A percentile compares a stretch with the other conserved stretches of the same genome.
Conservation (phyloP, 2,888 invertebrate genomes). For the Phymatocera aterrima region DNA sequence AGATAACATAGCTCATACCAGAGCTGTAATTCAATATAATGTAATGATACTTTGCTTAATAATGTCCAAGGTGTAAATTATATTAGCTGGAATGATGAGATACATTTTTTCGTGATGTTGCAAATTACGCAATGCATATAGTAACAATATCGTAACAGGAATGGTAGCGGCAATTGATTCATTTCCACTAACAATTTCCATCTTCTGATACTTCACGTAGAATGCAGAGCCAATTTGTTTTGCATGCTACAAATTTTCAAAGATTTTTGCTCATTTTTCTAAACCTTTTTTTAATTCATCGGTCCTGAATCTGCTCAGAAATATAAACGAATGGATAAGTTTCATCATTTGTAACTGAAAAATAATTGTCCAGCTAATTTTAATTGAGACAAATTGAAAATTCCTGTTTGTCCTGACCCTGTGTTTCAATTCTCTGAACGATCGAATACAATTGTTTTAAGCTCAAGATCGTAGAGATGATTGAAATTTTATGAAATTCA, state of each 20-base stretch:
- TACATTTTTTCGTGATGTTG: not conserved
- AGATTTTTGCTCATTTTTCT: no score
- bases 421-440: not conserved
- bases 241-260: no score
- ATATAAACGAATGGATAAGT: no score
- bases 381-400: not conserved
- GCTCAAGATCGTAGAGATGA: not conserved
- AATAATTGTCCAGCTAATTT: no score
- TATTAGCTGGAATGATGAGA: conserved; percentile 13
- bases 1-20: conserved; percentile 33
- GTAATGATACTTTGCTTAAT: conserved; percentile 7
- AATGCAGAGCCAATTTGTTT: not conserved
- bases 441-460: not conserved
- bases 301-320: no score
- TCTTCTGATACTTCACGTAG: no score
- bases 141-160: not conserved
- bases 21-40: conserved; percentile 40
- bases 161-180: not conserved
- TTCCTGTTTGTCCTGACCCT: conserved; percentile 9
- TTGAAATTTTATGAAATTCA: not conserved
- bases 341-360: no score
- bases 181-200: conserved; percentile 8
- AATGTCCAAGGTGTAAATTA: conserved; percentile 1
- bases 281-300: no score
- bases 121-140: not conserved